A percentile compares a stretch with the other conserved stretches of the same genome.
phyloP scores from a whole-genome alignment of 2,113 vertebrate species.

The Pseudopipra pipra region DNA sequence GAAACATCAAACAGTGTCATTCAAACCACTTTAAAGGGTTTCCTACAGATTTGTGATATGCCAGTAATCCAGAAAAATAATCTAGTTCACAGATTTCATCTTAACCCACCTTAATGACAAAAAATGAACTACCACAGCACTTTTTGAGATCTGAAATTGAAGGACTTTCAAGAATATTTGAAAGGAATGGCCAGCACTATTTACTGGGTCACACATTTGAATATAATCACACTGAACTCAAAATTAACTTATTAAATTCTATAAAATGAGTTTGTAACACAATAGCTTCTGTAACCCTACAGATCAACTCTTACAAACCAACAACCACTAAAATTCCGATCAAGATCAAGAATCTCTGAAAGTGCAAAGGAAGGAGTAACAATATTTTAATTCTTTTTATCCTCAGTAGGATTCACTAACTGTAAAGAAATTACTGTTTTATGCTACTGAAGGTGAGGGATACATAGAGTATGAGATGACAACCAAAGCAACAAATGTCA shows the following conservation, averaged over 20 bases:
- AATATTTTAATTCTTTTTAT: background rate
- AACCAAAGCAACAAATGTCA: background rate
- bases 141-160: conserved; percentile 28
- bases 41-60: conserved; percentile 29
- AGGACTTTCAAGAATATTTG: conserved; percentile 28
- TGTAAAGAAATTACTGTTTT: background rate
- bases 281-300: background rate
- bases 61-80: conserved; percentile 18
- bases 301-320: background rate
- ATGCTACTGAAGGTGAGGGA: background rate
- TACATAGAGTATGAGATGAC: background rate
- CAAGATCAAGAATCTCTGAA: background rate
- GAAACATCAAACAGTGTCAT: conserved; percentile 18
- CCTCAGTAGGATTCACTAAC: background rate
- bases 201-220: background rate
- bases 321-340: background rate
- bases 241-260: background rate
- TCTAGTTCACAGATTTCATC: background rate
- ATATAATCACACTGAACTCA: background rate
- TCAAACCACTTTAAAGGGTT: conserved; percentile 53
- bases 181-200: conserved; percentile 1
- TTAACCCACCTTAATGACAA: background rate
- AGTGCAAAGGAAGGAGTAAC: background rate
- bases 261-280: background rate
- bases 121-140: background rate